phyloP scores from a whole-genome alignment of 2,797 vertebrate genomes.

The Cyclura pinguis region DNA sequence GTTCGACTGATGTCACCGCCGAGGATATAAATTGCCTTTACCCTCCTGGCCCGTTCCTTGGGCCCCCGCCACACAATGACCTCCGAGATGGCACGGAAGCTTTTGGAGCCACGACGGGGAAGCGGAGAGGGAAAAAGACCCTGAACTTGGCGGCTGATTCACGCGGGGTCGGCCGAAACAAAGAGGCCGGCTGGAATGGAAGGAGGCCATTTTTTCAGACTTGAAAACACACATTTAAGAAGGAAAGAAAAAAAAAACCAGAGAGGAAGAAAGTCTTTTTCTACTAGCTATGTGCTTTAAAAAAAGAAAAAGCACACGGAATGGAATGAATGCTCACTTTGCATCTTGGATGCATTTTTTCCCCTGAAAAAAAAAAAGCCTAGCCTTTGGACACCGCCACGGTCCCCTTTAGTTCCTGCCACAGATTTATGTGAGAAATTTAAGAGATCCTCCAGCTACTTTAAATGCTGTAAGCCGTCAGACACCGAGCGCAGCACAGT shows the following conservation, averaged over 20 bases:
- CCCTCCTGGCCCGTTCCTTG: constrained; percentile 69
- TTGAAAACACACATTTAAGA: no score
- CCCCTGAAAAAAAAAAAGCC: not conserved
- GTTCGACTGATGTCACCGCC: constrained; percentile 73
- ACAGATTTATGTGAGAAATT: not conserved
- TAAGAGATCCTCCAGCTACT: no score
- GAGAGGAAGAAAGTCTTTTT: not conserved
- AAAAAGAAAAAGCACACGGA: not conserved
- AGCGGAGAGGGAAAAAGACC: not conserved
- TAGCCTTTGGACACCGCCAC: not conserved
- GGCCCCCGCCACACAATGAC: constrained; percentile 68
- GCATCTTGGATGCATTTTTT: not conserved
- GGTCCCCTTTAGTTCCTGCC: not conserved
- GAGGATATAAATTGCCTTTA: constrained; percentile 74
- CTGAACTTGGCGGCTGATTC: constrained; percentile 62
- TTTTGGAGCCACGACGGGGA: constrained; percentile 25
- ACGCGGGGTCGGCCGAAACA: not conserved
- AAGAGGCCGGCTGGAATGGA: not conserved
- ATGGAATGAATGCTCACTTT: not conserved
- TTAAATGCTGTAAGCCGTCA: not conserved
- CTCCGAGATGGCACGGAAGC: constrained; percentile 65
- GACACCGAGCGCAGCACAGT: not conserved
- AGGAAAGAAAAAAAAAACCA: no score
- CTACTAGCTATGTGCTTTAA: not conserved
- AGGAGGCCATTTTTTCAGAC: constrained; percentile 8